Conservation (phyloP, 2,113 vertebrate genomes). For the Microtus ochrogaster region DNA sequence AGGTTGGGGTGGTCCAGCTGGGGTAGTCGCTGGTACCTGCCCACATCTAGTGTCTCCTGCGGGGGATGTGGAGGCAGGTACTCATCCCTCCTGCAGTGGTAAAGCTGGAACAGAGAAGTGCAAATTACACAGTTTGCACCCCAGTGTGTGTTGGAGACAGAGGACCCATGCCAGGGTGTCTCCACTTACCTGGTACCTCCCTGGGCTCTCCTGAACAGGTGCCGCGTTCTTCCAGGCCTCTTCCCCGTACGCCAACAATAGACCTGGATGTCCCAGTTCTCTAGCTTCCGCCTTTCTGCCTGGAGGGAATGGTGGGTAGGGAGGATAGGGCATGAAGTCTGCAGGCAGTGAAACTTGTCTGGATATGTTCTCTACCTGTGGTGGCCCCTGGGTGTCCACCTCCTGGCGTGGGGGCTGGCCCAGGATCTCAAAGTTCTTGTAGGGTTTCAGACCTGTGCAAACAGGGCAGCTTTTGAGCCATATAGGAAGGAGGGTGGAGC, state of each 20-base stretch:
- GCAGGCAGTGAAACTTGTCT: not conserved
- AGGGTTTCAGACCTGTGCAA: slow-evolving; percentile 56
- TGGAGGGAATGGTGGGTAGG: slow-evolving; percentile 38
- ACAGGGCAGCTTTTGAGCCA: not conserved
- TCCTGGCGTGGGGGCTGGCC: slow-evolving; percentile 30
- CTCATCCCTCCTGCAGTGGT: slow-evolving; percentile 54
- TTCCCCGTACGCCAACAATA: slow-evolving; percentile 57
- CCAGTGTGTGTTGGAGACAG: too few relatives aligned
- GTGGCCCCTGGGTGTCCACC: accelerated
- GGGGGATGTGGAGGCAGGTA: not conserved
- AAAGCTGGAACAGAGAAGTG: not conserved
- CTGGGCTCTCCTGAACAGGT: not conserved
- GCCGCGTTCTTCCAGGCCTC: slow-evolving; percentile 56
- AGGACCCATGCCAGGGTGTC: accelerated
- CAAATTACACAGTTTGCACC: not conserved
- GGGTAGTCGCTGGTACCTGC: slow-evolving; percentile 70
- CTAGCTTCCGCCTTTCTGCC: slow-evolving; percentile 40
- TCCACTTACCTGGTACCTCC: slow-evolving; percentile 58
- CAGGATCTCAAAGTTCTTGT: slow-evolving; percentile 54
- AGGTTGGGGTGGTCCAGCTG: slow-evolving; percentile 79
- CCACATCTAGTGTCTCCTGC: slow-evolving; percentile 59
- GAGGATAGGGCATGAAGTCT: slow-evolving; percentile 55
- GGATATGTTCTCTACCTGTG: not conserved
- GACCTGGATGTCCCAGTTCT: slow-evolving; percentile 63
- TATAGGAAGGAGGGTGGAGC: accelerated